These are phyloP conservation scores for Carassius carassius DNA, from an alignment of 2,113 vertebrate genomes.

Conservation along the genomic window DNA sequence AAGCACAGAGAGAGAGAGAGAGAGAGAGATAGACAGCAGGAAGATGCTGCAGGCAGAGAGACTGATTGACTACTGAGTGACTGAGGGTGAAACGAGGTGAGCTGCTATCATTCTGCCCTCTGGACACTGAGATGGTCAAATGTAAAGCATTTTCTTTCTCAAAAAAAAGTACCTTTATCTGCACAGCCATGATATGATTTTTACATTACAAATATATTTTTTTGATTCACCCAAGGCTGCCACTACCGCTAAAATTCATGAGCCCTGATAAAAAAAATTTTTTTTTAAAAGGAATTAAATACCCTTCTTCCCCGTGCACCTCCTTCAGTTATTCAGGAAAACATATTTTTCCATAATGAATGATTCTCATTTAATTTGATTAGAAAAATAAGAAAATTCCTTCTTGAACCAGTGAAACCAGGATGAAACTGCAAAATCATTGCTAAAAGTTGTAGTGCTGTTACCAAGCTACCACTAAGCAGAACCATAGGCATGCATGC, in stretches of 20 bases:
- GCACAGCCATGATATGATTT: conserved; percentile 15
- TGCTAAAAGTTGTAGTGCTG: neutral
- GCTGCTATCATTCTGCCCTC: conserved; percentile 34
- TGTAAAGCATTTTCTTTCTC: conserved; percentile 10
- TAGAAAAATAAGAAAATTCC: neutral
- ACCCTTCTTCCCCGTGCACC: neutral
- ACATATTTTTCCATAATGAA: neutral
- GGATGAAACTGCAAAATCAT: neutral
- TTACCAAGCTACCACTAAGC: neutral
- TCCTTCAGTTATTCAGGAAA: neutral
- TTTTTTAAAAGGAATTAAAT: neutral
- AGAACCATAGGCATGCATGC: neutral
- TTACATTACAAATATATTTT: conserved; percentile 19
- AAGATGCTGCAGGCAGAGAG: conserved; percentile 20
- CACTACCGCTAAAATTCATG: neutral
- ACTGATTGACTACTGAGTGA: conserved; percentile 48
- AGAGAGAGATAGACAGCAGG: conserved; percentile 44
- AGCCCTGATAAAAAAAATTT: neutral
- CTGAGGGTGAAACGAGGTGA: conserved; percentile 23
- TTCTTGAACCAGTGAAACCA: neutral
- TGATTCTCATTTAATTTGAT: neutral
- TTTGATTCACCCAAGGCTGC: neutral
- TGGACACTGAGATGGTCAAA: conserved; percentile 31
- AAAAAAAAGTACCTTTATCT: conserved; percentile 22
- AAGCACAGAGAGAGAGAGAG: conserved; percentile 56